phyloP scores from a whole-genome alignment of 2,888 invertebrate genomes.

The Hofmannophila pseudospretella region DNA sequence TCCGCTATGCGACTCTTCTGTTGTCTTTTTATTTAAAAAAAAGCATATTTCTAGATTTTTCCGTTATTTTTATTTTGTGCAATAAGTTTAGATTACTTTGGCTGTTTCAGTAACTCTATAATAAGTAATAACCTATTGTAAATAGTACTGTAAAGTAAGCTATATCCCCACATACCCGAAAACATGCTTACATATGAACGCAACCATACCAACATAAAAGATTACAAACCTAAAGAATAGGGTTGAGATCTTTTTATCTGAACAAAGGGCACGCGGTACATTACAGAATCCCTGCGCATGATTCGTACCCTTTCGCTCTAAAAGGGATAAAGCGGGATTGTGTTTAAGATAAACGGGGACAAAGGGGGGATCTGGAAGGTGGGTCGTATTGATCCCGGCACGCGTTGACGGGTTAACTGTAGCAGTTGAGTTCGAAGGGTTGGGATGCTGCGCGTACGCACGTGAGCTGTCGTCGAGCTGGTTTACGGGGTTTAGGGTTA shows the following conservation, averaged over 20 bases:
- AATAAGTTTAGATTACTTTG: too few relatives aligned
- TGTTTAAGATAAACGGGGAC: constrained; percentile 51
- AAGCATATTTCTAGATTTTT: too few relatives aligned
- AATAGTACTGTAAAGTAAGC: too few relatives aligned
- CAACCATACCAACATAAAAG: constrained; percentile 36
- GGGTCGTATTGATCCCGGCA: constrained; percentile 64
- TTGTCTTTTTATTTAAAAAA: too few relatives aligned
- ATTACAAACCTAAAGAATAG: constrained; percentile 34
- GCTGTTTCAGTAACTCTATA: too few relatives aligned
- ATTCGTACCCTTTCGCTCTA: constrained; percentile 58
- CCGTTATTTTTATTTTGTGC: too few relatives aligned
- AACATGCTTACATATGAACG: too few relatives aligned
- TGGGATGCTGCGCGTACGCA: constrained; percentile 61
- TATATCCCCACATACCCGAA: too few relatives aligned
- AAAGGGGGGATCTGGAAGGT: constrained; percentile 40
- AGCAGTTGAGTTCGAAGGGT: constrained; percentile 28
- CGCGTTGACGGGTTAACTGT: constrained; percentile 63
- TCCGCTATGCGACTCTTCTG: not conserved
- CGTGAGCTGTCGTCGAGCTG: constrained; percentile 31
- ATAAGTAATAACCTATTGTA: too few relatives aligned
- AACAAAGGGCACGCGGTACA: constrained; percentile 66
- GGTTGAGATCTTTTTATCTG: constrained; percentile 51
- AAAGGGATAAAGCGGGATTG: constrained; percentile 63
- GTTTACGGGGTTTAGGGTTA: constrained; percentile 19
- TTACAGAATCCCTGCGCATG: constrained; percentile 70